Evolutionary conservation across 2,797 vertebrate species (phyloP).

Genomic region (Agapornis canus): DNA sequence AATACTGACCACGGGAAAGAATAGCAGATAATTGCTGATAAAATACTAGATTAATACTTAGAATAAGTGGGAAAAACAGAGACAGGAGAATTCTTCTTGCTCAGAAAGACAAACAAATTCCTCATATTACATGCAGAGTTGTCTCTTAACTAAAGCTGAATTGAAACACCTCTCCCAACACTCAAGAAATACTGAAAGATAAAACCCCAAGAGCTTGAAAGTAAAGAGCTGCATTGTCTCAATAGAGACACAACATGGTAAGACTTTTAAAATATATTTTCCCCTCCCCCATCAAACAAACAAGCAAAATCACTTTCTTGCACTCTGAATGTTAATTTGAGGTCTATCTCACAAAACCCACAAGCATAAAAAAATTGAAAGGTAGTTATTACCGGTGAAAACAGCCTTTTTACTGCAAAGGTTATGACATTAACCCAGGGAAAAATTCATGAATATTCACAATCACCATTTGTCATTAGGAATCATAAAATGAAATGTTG

Average conservation of each 20-base stretch:
- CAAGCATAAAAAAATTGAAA: slow-evolving; percentile 47
- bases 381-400: slow-evolving; percentile 44
- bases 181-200: neutral
- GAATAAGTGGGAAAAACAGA: neutral
- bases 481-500: slow-evolving; percentile 68
- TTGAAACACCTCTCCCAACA: neutral
- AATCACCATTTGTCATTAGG: slow-evolving; percentile 71
- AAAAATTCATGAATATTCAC: slow-evolving; percentile 70
- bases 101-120: neutral
- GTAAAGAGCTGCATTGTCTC: neutral
- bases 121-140: neutral
- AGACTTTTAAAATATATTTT: neutral
- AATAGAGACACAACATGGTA: neutral
- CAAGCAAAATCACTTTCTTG: neutral
- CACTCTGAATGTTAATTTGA: slow-evolving; percentile 34
- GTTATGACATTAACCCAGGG: slow-evolving; percentile 68
- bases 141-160: neutral
- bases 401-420: slow-evolving; percentile 55
- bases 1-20: neutral
- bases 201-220: neutral
- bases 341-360: neutral
- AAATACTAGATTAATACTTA: slow-evolving; percentile 1
- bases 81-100: neutral
- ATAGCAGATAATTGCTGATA: neutral
- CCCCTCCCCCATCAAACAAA: neutral